Base-by-base conservation (phyloP, 2,888 invertebrate species). In the Stenodema calcarata region DNA sequence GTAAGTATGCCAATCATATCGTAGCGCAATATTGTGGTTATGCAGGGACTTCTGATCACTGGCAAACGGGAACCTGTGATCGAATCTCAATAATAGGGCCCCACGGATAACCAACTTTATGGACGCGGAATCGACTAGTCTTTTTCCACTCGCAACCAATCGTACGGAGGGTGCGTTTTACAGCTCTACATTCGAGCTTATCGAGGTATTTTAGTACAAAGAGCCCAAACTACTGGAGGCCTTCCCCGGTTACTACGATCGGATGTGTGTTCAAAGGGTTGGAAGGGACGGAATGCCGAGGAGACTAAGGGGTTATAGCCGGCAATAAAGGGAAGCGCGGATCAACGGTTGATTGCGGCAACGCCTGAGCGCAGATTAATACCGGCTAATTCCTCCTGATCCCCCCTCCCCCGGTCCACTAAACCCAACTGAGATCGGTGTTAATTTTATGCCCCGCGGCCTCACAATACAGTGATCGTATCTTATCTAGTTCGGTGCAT, bases 371-470 rank as follows among this genome's bases (percentile, higher is more conserved):
- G 73, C 73, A 75, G 73, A 75, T 75, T 75, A 75, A 75, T 75
- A 75, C 73, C 28, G 28, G 73, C 73, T 75, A 75, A 75, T 75
- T 75, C 73, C 73, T 75, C 73, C n/a, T 35, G 35, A 75, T 27
- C 73, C 73, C 18, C 35, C 30, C 30, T 35, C 35, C 35, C 35
- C 35, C 35, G 7, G n/a, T n/a, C n/a, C n/a, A n/a, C n/a, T n/a
- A 35, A 2, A 35, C 12, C 27, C 0, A 18, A 23, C 62, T 7
- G 27, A 28, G 35, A 75, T 75, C 73, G 35, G 73, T 41, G 73
- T 75, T 75, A 75, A 75, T 75, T 75, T 75, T 75, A 75, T 75
- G 73, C 73, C 73, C 73, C 35, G 73, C 73, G 73, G 73, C 73
- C 35, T 75, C 62, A n/a, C 73, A 75, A 75, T 75, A 75, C 30